A percentile compares a stretch with the other conserved stretches of the same genome.
Evolutionary conservation across 2,888 invertebrate genomes (phyloP).

Genomic region (Dusona sp.): DNA sequence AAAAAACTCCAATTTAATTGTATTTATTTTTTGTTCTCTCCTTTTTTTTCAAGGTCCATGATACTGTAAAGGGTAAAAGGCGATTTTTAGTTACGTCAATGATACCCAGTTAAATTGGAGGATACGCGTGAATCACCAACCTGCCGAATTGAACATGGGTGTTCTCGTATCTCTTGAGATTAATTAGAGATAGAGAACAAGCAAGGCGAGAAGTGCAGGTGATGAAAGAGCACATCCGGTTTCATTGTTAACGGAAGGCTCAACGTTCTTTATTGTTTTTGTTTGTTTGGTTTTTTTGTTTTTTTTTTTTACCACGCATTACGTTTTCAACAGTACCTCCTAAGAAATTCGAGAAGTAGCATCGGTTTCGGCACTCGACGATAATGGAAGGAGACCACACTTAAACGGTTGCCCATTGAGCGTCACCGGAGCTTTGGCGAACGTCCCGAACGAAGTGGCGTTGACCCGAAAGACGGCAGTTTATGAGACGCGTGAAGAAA

Average conservation of each 20-base stretch:
- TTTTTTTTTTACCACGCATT: constrained; percentile 60
- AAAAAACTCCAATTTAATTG: constrained; percentile 4
- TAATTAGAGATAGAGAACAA: constrained; percentile 20
- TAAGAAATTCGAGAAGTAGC: constrained; percentile 55
- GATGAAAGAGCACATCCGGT: constrained; percentile 42
- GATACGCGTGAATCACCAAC: constrained; percentile 79
- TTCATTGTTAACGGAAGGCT: constrained; percentile 60
- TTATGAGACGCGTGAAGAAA: constrained; percentile 35
- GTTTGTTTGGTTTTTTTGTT: too few relatives aligned
- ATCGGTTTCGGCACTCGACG: constrained; percentile 53
- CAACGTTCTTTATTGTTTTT: constrained; percentile 27
- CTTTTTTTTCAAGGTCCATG: constrained; percentile 23
- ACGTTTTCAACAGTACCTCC: constrained; percentile 71
- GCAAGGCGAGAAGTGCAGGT: constrained; percentile 29
- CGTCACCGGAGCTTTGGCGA: constrained; percentile 8
- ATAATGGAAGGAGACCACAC: constrained; percentile 52
- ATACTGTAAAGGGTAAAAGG: constrained; percentile 60
- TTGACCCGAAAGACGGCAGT: constrained; percentile 32
- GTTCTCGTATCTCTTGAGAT: constrained; percentile 43
- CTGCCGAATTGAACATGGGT: constrained; percentile 76
- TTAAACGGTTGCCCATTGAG: constrained; percentile 28
- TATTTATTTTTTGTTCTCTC: constrained; percentile 22
- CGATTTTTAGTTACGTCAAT: constrained; percentile 65
- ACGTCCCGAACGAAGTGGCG: constrained; percentile 23
- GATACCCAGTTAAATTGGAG: constrained; percentile 72